Evolutionary conservation across 2,888 invertebrate species (phyloP), one percentile per base, ranked within the genome.

Genomic region (Cheilosia scutellata): DNA sequence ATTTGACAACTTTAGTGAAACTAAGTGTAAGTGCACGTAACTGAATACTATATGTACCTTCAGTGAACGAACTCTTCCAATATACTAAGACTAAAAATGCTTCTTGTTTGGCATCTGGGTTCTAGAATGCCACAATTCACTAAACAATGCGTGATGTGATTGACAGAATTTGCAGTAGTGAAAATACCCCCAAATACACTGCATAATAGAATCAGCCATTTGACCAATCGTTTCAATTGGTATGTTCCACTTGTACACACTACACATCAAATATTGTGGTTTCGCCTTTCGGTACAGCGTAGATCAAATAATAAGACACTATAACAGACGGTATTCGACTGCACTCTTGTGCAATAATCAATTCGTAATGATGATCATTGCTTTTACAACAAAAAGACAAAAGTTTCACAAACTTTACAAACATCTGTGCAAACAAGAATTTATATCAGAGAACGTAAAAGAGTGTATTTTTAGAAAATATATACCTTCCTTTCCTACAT

Each of bases 181-280:
- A 5, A 47, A 53, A 29, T 27, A 65, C 53, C 20, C 33, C 47
- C 44, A 44, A 37, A 65, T 51, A 5, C 51, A 33, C 33, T 49
- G 27, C 29, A n/a, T n/a, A n/a, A 47, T 60, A 57, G 33, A 13
- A 66, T 74, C 58, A 57, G 25, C n/a, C 4, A 58, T 71, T 57
- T 60, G 55, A 63, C 63, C 57, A 29, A 58, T 65, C n/a, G n/a
- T 33, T 82, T 63, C 42, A 65, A 60, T n/a, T 37, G 72, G 11
- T 29, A 51, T 62, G 29, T 20, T 57, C 37, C 3, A 31, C 31
- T 65, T 65, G 37, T n/a, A 29, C 29, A 47, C 2, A 3, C 16
- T 3, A 40, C 9, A 13, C 9, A n/a, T 25, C 3, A 57, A 42
- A 40, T 11, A 2, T 0, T 6, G 9, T 42, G 25, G n/a, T n/a